These are phyloP conservation scores for Nudaria mundana DNA, from an alignment of 2,888 invertebrate genomes.

Conservation along the genomic window DNA sequence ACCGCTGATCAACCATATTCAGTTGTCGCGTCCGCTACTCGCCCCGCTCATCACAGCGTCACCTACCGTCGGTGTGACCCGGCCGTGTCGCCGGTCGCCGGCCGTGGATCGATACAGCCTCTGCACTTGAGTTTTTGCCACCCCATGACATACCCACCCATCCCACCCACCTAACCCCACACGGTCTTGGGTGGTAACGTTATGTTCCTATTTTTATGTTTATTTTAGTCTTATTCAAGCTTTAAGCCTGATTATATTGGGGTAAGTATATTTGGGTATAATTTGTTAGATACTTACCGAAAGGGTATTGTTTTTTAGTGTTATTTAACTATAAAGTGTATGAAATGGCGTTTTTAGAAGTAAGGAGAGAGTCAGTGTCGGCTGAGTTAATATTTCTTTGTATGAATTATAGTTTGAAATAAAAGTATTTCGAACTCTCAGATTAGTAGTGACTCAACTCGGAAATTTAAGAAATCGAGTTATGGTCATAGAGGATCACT, in stretches of 20 bases:
- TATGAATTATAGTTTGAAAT: too few relatives aligned
- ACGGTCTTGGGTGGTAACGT: constrained; percentile 47
- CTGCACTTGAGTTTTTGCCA: constrained; percentile 76
- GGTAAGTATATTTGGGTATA: constrained; percentile 4
- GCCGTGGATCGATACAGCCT: constrained; percentile 77
- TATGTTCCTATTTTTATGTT: constrained; percentile 68
- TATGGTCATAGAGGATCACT: too few relatives aligned
- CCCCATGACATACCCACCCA: constrained; percentile 33
- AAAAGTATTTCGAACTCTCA: too few relatives aligned
- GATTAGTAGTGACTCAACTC: too few relatives aligned
- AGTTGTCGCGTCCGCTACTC: too few relatives aligned
- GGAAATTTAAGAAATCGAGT: too few relatives aligned
- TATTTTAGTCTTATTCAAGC: constrained; percentile 52
- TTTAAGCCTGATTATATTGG: constrained; percentile 19
- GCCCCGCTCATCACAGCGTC: constrained; percentile 23
- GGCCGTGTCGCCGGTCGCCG: constrained; percentile 72
- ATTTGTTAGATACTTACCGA: neutral
- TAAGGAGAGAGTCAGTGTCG: too few relatives aligned
- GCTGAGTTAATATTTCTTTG: too few relatives aligned
- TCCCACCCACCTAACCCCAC: constrained; percentile 28
- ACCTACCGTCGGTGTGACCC: constrained; percentile 59
- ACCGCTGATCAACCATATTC: too few relatives aligned
- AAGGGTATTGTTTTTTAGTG: neutral
- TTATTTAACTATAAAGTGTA: neutral
- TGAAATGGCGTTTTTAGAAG: neutral